These are phyloP conservation scores for Atherix ibis DNA, from an alignment of 2,888 invertebrate species.

Conservation along the genomic window DNA sequence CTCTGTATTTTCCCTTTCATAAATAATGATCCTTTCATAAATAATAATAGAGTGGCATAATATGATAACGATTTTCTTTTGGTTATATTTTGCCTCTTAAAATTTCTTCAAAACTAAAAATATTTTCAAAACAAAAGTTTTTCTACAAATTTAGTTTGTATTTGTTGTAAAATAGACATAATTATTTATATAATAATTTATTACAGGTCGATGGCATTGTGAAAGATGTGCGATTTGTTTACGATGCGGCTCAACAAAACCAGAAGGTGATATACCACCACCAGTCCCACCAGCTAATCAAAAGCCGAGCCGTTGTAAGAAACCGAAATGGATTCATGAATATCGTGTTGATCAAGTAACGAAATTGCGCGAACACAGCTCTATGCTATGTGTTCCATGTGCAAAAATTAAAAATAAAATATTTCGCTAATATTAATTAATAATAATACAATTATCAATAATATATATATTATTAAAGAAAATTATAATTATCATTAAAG, in stretches of 20 bases:
- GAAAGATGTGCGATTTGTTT: constrained; percentile 57
- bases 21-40: background rate
- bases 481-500: too few relatives aligned
- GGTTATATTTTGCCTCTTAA: background rate
- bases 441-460: too few relatives aligned
- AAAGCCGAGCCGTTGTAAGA: constrained; percentile 31
- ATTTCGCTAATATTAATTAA: too few relatives aligned
- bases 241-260: constrained; percentile 41
- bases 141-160: background rate
- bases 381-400: constrained; percentile 43
- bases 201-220: constrained; percentile 69
- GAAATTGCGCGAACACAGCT: constrained; percentile 28
- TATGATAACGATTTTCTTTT: background rate
- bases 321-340: constrained; percentile 25
- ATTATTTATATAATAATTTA: constrained; percentile 3
- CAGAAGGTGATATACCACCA: constrained; percentile 28
- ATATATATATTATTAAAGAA: too few relatives aligned
- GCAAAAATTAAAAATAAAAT: too few relatives aligned
- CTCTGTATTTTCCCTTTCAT: background rate
- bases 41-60: background rate
- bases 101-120: background rate
- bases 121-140: background rate
- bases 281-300: constrained; percentile 24
- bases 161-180: too few relatives aligned
- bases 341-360: constrained; percentile 30